These are phyloP conservation scores for Mus minutoides DNA, from an alignment of 2,797 vertebrate genomes.

Conservation along the genomic window DNA sequence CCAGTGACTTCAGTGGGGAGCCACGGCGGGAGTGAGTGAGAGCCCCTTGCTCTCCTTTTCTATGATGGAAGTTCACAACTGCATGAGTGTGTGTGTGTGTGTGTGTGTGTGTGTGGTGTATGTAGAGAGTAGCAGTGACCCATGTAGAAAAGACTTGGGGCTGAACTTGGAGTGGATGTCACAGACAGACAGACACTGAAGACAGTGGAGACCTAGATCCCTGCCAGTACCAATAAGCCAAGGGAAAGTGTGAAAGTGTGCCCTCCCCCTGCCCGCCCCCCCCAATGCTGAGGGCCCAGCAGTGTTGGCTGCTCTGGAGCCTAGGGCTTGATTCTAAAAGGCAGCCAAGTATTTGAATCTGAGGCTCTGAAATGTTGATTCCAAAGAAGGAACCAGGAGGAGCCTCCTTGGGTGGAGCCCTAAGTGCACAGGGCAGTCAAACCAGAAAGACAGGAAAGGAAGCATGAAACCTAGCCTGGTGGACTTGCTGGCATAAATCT, in stretches of 20 bases:
- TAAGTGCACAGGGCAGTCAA: background rate
- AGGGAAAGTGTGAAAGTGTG: too few relatives aligned
- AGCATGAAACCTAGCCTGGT: background rate
- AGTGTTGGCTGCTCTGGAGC: background rate
- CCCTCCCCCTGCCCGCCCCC: too few relatives aligned
- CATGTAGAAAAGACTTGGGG: accelerated
- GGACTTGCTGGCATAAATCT: background rate
- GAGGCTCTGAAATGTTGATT: background rate
- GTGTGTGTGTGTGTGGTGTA: background rate
- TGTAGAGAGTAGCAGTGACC: accelerated
- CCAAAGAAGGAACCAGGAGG: background rate
- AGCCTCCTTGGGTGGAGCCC: slow-evolving; percentile 43
- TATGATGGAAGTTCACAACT: background rate
- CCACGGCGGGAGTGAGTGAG: background rate
- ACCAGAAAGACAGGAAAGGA: slow-evolving; percentile 65
- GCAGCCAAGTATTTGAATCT: background rate
- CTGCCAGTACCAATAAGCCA: too few relatives aligned
- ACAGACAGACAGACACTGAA: accelerated
- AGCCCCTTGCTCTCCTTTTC: background rate
- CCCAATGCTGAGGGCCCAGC: background rate
- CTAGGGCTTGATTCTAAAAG: background rate
- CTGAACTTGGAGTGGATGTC: background rate
- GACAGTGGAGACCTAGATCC: background rate
- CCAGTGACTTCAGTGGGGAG: accelerated
- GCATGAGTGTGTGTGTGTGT: background rate